Percentiles rank a stretch among this genome's conserved stretches.
These are phyloP conservation scores for Caenorhabditis briggsae DNA, from an alignment of 1,140 invertebrate genomes.

Conservation along the genomic window DNA sequence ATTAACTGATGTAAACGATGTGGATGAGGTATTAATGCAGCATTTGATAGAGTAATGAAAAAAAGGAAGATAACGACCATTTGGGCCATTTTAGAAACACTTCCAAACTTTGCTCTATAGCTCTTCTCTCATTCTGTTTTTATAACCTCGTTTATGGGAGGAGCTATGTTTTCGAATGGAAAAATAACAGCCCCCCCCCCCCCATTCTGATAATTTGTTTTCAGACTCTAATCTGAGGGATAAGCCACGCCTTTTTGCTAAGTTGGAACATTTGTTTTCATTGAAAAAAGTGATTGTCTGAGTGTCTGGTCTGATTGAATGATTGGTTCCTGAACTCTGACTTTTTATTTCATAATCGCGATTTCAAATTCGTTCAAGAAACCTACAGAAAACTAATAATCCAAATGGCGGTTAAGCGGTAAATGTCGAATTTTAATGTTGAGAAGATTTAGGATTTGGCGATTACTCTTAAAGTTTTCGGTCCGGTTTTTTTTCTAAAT, in stretches of 20 bases:
- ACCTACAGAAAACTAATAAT: too few species aligned
- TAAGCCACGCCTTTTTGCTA: neutral
- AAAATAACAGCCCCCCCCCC: too few species aligned
- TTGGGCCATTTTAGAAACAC: neutral
- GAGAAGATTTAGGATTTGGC: too few species aligned
- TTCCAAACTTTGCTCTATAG: neutral
- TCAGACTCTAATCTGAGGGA: neutral
- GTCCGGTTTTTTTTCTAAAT: too few species aligned
- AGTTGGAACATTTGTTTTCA: neutral
- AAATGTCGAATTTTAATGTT: too few species aligned
- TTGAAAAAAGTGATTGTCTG: neutral
- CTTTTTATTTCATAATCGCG: too few species aligned
- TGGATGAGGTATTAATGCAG: neutral
- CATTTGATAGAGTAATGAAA: neutral
- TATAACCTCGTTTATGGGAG: neutral
- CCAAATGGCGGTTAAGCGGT: too few species aligned
- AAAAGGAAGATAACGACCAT: neutral
- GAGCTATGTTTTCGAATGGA: neutral
- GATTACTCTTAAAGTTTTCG: too few species aligned
- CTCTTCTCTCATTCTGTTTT: neutral
- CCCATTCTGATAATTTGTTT: constrained; percentile 11
- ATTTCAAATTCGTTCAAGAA: too few species aligned
- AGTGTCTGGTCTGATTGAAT: neutral
- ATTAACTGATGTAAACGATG: neutral
- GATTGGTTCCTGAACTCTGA: neutral